Evolutionary conservation across 2,888 invertebrate species (phyloP), one percentile per base, ranked within the genome.

Genomic region (Dromius quadrimaculatus): DNA sequence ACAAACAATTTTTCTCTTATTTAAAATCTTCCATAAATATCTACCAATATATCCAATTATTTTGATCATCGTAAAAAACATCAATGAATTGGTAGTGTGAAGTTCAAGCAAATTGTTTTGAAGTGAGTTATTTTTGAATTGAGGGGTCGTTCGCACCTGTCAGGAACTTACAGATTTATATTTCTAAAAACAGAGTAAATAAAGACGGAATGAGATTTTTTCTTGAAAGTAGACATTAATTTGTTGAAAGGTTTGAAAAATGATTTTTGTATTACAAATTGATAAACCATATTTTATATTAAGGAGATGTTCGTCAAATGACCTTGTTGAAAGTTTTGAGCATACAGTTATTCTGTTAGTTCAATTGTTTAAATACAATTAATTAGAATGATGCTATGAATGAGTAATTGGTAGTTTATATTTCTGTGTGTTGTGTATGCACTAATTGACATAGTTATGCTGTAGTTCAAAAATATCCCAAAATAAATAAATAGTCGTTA

Each of bases 111-210:
- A 59, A 36, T 59, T 59, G 59, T 59, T 59, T 59, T 15, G n/a
- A 19, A 1, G 2, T 34, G 17, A 20, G 59, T 36, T 59, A 59
- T 59, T 59, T 59, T 59, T 36, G 36, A 36, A 11, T 11, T 15
- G 11, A 19, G 17, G 34, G 59, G 59, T 59, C 59, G 59, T 59
- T 59, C 34, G 38, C 59, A 59, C 59, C 59, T 59, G 59, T 5
- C 22, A 17, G 19, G n/a, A 11, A 36, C 6, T 17, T 11, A 20
- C 47, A 47, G 11, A 47, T n/a, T 47, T 47, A 47, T 47, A 22
- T n/a, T 22, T 36, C 11, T 59, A 59, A 59, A 59, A 59, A 59
- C 36, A 59, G 32, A 59, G 19, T 36, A 59, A 17, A 47, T 23
- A n/a, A 20, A 32, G 9, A 32, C 9, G 32, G 9, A 32, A 32